Conservation (phyloP, 2,797 vertebrate genomes). For the Parauchenoglanis punctatus region DNA sequence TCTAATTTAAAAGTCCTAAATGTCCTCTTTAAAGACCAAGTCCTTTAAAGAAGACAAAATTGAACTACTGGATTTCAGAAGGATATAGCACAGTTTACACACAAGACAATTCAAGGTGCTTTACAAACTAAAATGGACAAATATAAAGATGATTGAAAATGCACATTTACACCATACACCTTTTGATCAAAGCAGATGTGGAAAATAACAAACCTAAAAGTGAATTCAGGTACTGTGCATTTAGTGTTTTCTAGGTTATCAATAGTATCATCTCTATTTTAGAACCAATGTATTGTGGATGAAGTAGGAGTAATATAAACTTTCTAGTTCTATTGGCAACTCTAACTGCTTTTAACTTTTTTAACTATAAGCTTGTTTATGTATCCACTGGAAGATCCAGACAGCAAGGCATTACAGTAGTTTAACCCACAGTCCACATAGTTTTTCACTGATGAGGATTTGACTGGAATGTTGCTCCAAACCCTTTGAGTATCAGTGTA, state of each 20-base stretch:
- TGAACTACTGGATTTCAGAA: no score
- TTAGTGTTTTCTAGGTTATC: background rate
- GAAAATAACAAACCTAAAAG: background rate
- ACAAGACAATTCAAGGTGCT: background rate
- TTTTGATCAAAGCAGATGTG: background rate
- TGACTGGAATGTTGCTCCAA: background rate
- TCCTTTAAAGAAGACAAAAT: no score
- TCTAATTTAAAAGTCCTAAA: no score
- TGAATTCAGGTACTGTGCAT: background rate
- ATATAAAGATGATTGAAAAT: background rate
- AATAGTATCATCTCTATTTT: no score
- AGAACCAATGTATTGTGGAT: background rate
- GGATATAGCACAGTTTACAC: background rate
- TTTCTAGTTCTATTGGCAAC: background rate
- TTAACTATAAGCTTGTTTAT: background rate
- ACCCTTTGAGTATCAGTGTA: background rate
- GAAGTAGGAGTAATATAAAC: background rate
- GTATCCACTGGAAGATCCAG: background rate
- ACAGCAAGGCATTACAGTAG: background rate
- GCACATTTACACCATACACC: no score
- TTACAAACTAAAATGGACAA: background rate
- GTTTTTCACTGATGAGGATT: background rate
- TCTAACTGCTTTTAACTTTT: background rate
- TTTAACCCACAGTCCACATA: background rate
- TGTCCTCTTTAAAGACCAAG: no score